Conservation (phyloP, 92 coral and sea anemone genomes). For the Zoanthus sociatus region DNA sequence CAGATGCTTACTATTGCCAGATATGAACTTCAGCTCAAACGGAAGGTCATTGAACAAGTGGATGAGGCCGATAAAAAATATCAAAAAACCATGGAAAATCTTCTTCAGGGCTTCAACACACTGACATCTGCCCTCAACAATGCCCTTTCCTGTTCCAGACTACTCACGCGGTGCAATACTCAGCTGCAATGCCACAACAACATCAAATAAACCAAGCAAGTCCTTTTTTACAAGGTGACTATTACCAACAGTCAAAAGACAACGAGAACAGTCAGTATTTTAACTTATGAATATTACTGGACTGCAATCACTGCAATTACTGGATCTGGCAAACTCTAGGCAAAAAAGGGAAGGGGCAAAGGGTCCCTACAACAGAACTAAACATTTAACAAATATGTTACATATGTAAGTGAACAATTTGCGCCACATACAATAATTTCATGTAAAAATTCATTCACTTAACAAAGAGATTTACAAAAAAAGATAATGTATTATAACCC, state of each 20-base stretch:
- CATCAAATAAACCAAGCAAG: slow-evolving; percentile 28
- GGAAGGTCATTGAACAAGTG: background rate
- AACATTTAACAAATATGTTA: slow-evolving; percentile 19
- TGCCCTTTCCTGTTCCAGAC: slow-evolving; percentile 7
- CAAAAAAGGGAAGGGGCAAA: slow-evolving; percentile 5
- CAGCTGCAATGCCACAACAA: slow-evolving; percentile 33
- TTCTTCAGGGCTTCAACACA: slow-evolving; percentile 1
- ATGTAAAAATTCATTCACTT: background rate
- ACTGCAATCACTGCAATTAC: slow-evolving; percentile 20
- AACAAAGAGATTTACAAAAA: background rate
- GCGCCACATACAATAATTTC: slow-evolving; percentile 23
- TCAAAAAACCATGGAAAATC: background rate
- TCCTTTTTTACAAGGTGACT: slow-evolving; percentile 24
- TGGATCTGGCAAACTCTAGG: slow-evolving; percentile 13
- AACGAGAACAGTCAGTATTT: slow-evolving; percentile 13
- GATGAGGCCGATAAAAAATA: background rate
- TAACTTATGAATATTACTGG: slow-evolving; percentile 16
- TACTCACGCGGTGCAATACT: slow-evolving; percentile 22
- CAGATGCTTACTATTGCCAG: slow-evolving; percentile 1
- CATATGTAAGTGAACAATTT: slow-evolving; percentile 18
- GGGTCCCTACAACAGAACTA: slow-evolving; percentile 16
- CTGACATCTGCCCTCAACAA: slow-evolving; percentile 16
- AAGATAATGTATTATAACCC: background rate
- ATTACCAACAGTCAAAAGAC: slow-evolving; percentile 16
- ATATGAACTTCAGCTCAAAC: background rate